Evolutionary conservation across 2,797 vertebrate genomes (phyloP).

Genomic region (Syncerus caffer): DNA sequence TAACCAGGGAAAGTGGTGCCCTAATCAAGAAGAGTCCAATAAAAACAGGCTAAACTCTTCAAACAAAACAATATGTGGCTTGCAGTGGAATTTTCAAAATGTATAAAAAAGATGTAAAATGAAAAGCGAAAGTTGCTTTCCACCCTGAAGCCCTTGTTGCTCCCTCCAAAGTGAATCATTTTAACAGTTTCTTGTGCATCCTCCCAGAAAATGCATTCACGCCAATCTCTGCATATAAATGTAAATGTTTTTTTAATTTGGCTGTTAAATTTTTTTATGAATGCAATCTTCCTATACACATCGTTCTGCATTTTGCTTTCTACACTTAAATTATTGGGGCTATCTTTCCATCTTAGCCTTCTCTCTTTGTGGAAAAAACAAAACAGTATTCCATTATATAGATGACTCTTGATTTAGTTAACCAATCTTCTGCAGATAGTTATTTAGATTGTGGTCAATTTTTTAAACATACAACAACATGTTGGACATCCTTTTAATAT

Average conservation of each 20-base stretch:
- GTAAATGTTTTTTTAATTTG: constrained; percentile 49
- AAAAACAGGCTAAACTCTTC: background rate
- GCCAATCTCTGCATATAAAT: background rate
- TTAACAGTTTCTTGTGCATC: background rate
- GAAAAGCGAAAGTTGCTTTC: background rate
- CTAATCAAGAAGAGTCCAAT: background rate
- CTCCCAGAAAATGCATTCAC: constrained; percentile 19
- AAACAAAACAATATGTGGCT: background rate
- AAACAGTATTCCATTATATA: background rate
- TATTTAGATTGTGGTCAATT: background rate
- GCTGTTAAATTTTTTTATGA: constrained; percentile 54
- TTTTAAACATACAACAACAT: background rate
- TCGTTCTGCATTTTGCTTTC: constrained; percentile 39
- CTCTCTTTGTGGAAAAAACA: background rate
- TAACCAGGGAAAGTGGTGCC: background rate
- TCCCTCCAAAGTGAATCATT: background rate
- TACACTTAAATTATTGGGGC: background rate
- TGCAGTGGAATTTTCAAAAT: background rate
- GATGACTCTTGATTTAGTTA: background rate
- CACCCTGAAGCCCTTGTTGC: background rate
- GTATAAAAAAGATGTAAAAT: background rate
- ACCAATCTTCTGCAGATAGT: background rate
- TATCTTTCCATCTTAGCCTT: background rate
- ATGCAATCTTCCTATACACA: constrained; percentile 37
- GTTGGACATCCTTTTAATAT: background rate